Conservation (phyloP, 2,113 vertebrate genomes). For the Dendrocopos noguchii region DNA sequence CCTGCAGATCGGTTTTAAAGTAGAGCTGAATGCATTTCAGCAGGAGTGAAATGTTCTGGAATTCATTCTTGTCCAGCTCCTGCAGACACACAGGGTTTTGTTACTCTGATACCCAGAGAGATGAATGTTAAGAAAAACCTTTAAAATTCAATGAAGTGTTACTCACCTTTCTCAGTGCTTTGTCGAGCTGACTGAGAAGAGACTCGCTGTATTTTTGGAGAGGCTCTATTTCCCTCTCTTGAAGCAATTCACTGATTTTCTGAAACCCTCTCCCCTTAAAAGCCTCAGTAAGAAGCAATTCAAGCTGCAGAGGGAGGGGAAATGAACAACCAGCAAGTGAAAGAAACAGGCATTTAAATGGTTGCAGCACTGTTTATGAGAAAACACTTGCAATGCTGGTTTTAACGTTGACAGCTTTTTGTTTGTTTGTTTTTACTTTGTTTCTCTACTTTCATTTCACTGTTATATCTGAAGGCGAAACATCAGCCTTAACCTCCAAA, state of each 20-base stretch:
- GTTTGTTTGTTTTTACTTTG: background rate
- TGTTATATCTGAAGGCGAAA: background rate
- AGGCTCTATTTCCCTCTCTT: conserved; percentile 17
- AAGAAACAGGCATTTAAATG: fast-evolving
- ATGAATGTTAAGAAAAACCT: fast-evolving
- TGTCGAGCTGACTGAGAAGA: conserved; percentile 68
- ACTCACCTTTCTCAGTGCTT: conserved; percentile 68
- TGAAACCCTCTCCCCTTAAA: conserved; percentile 72
- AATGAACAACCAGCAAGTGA: background rate
- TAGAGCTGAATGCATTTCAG: conserved; percentile 80
- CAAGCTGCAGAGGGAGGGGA: conserved; percentile 53
- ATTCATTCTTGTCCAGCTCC: conserved; percentile 83
- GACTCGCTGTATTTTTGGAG: conserved; percentile 65
- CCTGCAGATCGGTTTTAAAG: conserved; percentile 50
- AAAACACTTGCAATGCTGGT: background rate
- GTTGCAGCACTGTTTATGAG: fast-evolving
- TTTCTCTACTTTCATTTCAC: background rate
- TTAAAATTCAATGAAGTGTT: background rate
- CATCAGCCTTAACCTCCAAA: background rate
- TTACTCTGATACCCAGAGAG: fast-evolving
- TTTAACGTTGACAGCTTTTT: background rate
- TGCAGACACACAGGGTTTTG: conserved; percentile 15
- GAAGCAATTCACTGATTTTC: conserved; percentile 64
- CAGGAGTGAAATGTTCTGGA: conserved; percentile 73
- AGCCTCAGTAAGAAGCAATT: conserved; percentile 62